phyloP scores from a whole-genome alignment of 2,888 invertebrate species.

The Brassicogethes aeneus region DNA sequence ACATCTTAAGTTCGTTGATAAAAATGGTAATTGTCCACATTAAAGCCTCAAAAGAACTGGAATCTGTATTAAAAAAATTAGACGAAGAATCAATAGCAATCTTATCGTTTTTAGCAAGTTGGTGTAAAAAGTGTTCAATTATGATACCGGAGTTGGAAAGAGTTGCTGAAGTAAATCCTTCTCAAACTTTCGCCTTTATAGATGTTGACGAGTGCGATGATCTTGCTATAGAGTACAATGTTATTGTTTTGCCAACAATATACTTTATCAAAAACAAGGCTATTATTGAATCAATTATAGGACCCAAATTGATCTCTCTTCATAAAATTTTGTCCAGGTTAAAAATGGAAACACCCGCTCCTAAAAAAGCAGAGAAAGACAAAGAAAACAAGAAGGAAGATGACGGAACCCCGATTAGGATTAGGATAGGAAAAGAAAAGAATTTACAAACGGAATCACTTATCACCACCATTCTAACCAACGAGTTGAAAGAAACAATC shows the following conservation, averaged over 20 bases:
- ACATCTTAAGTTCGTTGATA: too few relatives aligned
- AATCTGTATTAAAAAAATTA: too few relatives aligned
- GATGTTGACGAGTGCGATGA: neutral
- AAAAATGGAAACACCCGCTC: too few relatives aligned
- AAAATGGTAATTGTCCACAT: too few relatives aligned
- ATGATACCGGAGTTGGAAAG: neutral
- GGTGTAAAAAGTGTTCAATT: neutral
- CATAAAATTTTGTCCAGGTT: neutral
- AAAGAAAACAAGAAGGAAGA: neutral
- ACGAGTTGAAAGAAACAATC: too few relatives aligned
- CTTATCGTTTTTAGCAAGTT: conserved; percentile 1
- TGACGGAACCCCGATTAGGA: neutral
- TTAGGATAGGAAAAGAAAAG: too few relatives aligned
- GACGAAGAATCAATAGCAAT: neutral
- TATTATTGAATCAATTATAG: neutral
- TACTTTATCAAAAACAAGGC: neutral
- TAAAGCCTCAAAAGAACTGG: too few relatives aligned
- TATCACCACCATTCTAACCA: too few relatives aligned
- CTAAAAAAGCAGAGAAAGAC: too few relatives aligned
- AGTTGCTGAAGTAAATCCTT: neutral
- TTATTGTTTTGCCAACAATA: neutral
- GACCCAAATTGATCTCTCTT: neutral
- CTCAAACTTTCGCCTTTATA: neutral
- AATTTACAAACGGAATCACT: too few relatives aligned
- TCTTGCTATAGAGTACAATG: neutral